These are phyloP conservation scores for Ascidia mentula DNA, from an alignment of 23 tunicate species.

Conservation along the genomic window DNA sequence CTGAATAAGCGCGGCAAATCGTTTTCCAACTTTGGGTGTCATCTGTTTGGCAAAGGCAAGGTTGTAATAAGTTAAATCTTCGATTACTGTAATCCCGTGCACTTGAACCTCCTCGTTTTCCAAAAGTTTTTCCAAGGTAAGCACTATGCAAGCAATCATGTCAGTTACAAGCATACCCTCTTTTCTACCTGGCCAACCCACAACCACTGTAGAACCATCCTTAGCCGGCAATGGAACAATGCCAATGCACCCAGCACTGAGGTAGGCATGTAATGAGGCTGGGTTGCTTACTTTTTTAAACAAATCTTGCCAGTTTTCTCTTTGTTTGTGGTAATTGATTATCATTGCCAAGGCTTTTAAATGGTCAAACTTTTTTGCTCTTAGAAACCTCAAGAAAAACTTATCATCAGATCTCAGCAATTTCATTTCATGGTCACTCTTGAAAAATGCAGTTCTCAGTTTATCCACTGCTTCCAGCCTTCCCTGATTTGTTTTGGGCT, in stretches of 20 bases:
- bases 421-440: slow-evolving; percentile 1
- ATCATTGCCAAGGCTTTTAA: slow-evolving; percentile 41
- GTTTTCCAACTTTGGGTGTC: slow-evolving; percentile 55
- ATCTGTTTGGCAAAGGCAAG: slow-evolving; percentile 44
- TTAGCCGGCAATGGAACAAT: not conserved
- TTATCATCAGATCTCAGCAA: slow-evolving; percentile 37
- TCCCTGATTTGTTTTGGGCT: slow-evolving; percentile 34
- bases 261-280: slow-evolving; percentile 3
- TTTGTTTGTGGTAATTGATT: slow-evolving; percentile 38
- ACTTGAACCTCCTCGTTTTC: slow-evolving; percentile 54
- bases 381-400: slow-evolving; percentile 35
- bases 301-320: slow-evolving; percentile 32
- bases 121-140: slow-evolving; percentile 25
- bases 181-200: slow-evolving; percentile 35
- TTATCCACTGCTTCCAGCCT: slow-evolving; percentile 44
- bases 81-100: slow-evolving; percentile 45
- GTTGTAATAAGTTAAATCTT: slow-evolving; percentile 28
- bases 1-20: slow-evolving; percentile 42
- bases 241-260: slow-evolving; percentile 6
- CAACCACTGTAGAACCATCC: slow-evolving; percentile 14
- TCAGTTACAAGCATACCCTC: slow-evolving; percentile 21
- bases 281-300: slow-evolving; percentile 45
- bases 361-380: slow-evolving; percentile 62
- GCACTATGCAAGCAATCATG: slow-evolving; percentile 32
- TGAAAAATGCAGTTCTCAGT: slow-evolving; percentile 24